These are phyloP conservation scores for Pao palembangensis DNA, from an alignment of 2,113 vertebrate genomes.

Conservation along the genomic window DNA sequence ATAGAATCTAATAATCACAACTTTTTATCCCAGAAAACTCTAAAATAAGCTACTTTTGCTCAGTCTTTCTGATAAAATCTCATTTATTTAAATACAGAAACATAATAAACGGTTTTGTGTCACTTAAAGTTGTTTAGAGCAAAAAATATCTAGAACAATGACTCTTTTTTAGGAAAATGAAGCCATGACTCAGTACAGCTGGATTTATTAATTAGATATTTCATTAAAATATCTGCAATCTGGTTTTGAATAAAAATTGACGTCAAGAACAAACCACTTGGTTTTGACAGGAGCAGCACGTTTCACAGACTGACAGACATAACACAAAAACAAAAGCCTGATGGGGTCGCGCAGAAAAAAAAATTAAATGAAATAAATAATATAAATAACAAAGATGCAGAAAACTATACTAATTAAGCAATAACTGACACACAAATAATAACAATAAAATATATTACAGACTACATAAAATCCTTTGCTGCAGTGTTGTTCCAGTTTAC, in stretches of 20 bases:
- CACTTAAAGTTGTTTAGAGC: too few species aligned
- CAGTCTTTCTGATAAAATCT: too few species aligned
- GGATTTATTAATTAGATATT: not conserved
- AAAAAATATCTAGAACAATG: too few species aligned
- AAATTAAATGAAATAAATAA: slow-evolving; percentile 41
- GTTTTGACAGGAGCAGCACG: slow-evolving; percentile 13
- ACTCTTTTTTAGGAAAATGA: not conserved
- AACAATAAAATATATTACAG: slow-evolving; percentile 3
- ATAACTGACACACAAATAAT: slow-evolving; percentile 29
- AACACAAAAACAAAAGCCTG: not conserved
- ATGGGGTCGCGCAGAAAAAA: not conserved
- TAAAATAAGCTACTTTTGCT: too few species aligned
- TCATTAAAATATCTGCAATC: slow-evolving; percentile 34
- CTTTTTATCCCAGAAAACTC: too few species aligned
- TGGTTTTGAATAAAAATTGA: not conserved
- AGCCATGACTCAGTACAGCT: not conserved
- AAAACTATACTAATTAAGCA: slow-evolving; percentile 18
- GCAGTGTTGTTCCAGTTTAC: not conserved
- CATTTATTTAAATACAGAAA: too few species aligned
- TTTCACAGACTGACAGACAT: not conserved
- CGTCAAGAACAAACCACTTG: slow-evolving; percentile 4
- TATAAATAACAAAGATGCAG: too few species aligned
- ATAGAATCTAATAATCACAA: not conserved
- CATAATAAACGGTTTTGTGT: too few species aligned
- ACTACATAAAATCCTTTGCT: slow-evolving; percentile 19